Base-by-base conservation (phyloP, 1,140 invertebrate genomes). In the Tribolium castaneum region DNA sequence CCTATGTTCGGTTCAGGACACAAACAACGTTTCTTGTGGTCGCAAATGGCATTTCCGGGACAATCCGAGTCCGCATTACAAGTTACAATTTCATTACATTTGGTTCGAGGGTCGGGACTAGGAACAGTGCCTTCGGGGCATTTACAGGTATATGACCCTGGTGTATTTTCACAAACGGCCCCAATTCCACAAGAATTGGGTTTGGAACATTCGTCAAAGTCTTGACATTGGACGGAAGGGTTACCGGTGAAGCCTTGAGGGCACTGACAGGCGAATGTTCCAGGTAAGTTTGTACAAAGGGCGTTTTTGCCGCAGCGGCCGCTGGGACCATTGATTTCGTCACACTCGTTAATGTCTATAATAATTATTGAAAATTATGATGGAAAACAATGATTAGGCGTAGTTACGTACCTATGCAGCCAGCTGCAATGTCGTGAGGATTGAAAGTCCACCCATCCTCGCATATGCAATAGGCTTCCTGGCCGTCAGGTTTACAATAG, bases 311-410 rank as follows among this genome's bases (percentile, higher is more conserved):
- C 96, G 87, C 97, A 98, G 75, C 93, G 90, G 78, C 95, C 95
- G 49, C 90, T 93, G 5, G 92, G 92, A 71, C 95, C 95, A 82
- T 93, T 90, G 7, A 91, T 85, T 35, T 88, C 87, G 82, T 96
- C 95, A 85, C 98, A 99, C 89, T 99, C 98, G 85, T 99, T 92
- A 77, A 99, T 94, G 87, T 98, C 96, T 93, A 78, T n/a, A 80
- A 77, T 22, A 76, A 66, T 16, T 75, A 19, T 13, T 72, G 5
- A 70, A 45, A 75, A 56, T 62, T 30, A 30, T n/a, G 6, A 30
- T 9, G 54, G 39, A 59, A 14, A 30, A 45, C 10, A 4, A 75
- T 34, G 9, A 7, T 14, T 35, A 16, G 30, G 7, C 39, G 39
- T 30, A 30, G 6, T 30, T 30, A 45, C 54, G 10, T 83, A 93